phyloP scores from a whole-genome alignment of 2,888 invertebrate genomes.

The Amphiduros pacificus region DNA sequence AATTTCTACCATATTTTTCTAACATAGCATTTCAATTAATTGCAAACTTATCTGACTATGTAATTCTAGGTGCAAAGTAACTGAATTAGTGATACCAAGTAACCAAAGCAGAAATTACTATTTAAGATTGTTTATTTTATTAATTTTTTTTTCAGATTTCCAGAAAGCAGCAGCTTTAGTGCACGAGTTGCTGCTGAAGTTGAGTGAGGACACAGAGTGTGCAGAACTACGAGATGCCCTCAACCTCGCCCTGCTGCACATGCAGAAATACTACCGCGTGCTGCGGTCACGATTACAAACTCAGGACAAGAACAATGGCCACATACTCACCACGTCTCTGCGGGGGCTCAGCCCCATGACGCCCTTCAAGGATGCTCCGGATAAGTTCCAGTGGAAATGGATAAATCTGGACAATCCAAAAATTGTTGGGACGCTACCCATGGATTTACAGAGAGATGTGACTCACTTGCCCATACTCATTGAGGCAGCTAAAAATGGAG shows the following conservation, averaged over 20 bases:
- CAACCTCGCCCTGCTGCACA: conserved; percentile 55
- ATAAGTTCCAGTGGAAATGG: conserved; percentile 55
- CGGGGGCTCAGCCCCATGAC: conserved; percentile 58
- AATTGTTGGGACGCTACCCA: conserved; percentile 19
- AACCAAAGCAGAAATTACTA: too few species aligned
- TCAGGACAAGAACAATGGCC: conserved; percentile 13
- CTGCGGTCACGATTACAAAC: conserved; percentile 30
- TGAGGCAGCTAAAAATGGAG: conserved; percentile 47
- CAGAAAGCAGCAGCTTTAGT: conserved; percentile 58
- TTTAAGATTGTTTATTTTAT: neutral
- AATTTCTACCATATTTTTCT: too few species aligned
- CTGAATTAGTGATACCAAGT: too few species aligned
- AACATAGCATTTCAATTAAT: too few species aligned
- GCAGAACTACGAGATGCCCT: conserved; percentile 57
- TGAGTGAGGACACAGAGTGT: conserved; percentile 55
- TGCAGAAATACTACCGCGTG: conserved; percentile 56
- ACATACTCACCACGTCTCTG: conserved; percentile 43
- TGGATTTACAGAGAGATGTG: conserved; percentile 20
- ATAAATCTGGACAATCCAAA: conserved; percentile 48
- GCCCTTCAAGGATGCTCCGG: conserved; percentile 56
- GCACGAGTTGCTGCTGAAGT: conserved; percentile 56
- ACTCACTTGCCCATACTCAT: conserved; percentile 47
- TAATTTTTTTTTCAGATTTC: conserved; percentile 44
- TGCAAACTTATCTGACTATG: too few species aligned
- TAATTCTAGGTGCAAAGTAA: too few species aligned